Conservation (phyloP, 1,140 invertebrate species). For the Aphaenogaster rudis region DNA sequence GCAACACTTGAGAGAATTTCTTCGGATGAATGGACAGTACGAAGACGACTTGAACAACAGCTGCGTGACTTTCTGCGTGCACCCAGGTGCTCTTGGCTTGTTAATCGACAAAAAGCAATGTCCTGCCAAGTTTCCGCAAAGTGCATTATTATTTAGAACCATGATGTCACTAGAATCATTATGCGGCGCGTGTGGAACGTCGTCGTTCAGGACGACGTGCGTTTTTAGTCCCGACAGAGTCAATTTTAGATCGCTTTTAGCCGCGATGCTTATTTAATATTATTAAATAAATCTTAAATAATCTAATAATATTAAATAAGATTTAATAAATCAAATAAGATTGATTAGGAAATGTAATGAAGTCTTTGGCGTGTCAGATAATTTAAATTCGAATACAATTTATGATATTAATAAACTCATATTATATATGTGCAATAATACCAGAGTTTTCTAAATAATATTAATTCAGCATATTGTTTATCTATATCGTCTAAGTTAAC, state of each 20-base stretch:
- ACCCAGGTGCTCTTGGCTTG: constrained; percentile 52
- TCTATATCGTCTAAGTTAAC: background rate
- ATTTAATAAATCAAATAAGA: background rate
- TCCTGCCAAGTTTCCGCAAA: constrained; percentile 66
- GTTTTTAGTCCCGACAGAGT: constrained; percentile 16
- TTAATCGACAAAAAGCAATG: constrained; percentile 59
- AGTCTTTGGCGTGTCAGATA: background rate
- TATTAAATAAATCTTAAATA: too few species aligned
- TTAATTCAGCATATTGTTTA: background rate
- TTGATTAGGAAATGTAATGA: background rate
- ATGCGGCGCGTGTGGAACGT: constrained; percentile 61
- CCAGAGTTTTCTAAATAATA: background rate
- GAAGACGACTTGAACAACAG: background rate
- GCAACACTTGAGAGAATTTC: background rate
- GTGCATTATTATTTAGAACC: constrained; percentile 76
- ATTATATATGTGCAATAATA: background rate
- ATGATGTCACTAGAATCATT: constrained; percentile 72
- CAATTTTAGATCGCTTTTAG: constrained; percentile 52
- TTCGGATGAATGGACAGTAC: constrained; percentile 19
- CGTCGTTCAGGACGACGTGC: constrained; percentile 66
- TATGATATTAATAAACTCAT: background rate
- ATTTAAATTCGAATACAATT: background rate
- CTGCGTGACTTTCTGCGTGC: constrained; percentile 34
- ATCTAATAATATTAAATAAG: background rate
- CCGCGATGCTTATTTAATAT: background rate